Evolutionary conservation across 92 coral and sea anemone species (phyloP), one percentile per base, ranked within the genome.

Genomic region (Pocillopora meandrina): DNA sequence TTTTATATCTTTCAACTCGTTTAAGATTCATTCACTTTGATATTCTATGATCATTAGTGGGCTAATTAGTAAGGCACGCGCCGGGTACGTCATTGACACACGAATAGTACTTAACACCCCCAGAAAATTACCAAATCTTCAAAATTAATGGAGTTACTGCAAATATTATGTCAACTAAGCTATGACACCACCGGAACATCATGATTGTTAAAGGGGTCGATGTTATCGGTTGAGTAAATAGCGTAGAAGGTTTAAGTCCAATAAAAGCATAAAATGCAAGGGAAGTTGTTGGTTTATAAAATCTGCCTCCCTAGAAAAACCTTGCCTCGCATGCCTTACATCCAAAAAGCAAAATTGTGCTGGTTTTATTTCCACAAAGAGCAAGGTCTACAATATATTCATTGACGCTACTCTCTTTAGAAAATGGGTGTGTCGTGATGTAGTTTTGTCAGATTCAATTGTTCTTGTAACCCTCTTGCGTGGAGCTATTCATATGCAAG

Each of bases 1-100:
- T 72, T 26, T 20, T 62, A 72, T 64, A 72, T 19, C 59, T 71
- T 71, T 81, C 57, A 34, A 86, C 93, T 79, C 91, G 93, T 91
- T n/a, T n/a, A n/a, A 59, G 33, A 71, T 77, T 79, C 77, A 58
- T 60, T 68, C 70, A 73, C 61, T 71, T 78, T 79, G 74, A 82
- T 70, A 69, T 42, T 42, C 90, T 82, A 62, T 75, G 65, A 81
- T 89, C 79, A 88, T 91, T 88, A 88, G 82, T 71, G 67, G 70
- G 17, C 83, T 91, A 91, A 91, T 91, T 91, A 80, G 80, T 56
- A 20, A 71, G 94, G 77, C 94, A 91, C 94, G 94, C 94, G 94
- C 78, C 94, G 71, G n/a, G 52, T 16, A 70, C 69, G 69, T 79
- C 84, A 87, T 72, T 65, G 91, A 55, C 93, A 87, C 93, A 90